Conservation (phyloP, 2,113 vertebrate species). For the Nycticryphes semicollaris region DNA sequence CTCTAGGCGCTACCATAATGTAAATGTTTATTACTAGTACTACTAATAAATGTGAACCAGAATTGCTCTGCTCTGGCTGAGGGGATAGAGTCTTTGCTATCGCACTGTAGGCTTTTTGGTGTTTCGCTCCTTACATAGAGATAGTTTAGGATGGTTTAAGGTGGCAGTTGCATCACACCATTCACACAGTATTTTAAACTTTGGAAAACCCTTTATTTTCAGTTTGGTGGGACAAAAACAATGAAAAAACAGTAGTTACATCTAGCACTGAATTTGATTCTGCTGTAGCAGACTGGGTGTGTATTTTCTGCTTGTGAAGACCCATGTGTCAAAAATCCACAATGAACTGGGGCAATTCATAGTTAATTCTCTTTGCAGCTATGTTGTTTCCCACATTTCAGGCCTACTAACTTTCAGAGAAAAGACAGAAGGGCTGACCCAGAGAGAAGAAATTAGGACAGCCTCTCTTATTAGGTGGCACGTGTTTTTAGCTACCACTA, state of each 20-base stretch:
- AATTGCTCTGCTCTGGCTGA: background rate
- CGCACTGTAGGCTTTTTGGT: background rate
- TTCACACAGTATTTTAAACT: background rate
- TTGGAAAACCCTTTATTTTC: background rate
- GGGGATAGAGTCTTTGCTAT: background rate
- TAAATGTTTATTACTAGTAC: conserved; percentile 25
- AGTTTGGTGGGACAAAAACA: background rate
- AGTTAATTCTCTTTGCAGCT: background rate
- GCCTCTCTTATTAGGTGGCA: background rate
- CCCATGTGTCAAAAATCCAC: background rate
- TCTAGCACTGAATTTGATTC: background rate
- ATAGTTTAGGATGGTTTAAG: background rate
- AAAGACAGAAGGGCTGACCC: background rate
- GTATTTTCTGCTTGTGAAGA: background rate
- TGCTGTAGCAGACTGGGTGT: background rate
- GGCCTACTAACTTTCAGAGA: background rate
- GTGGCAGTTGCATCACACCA: background rate
- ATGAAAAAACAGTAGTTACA: background rate
- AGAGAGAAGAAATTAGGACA: background rate
- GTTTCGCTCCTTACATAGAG: background rate
- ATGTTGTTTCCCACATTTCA: background rate
- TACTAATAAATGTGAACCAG: conserved; percentile 30
- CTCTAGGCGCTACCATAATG: background rate
- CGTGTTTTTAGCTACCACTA: background rate
- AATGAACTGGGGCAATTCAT: background rate